phyloP scores from a whole-genome alignment of 2,888 invertebrate genomes.

The Drosophila austrosaltans region DNA sequence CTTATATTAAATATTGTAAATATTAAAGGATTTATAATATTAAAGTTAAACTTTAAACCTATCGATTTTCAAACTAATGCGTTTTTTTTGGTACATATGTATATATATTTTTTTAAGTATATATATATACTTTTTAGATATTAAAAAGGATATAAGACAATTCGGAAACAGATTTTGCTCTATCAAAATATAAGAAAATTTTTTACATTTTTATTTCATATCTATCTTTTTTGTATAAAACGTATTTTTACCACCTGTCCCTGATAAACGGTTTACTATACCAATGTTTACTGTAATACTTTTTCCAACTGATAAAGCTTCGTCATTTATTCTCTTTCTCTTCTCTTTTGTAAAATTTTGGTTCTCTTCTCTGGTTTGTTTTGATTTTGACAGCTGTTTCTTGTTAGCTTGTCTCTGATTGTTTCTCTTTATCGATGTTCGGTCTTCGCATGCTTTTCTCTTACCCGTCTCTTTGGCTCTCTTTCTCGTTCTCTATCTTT shows the following conservation, averaged over 20 bases:
- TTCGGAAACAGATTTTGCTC: too few species aligned
- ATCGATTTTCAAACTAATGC: too few species aligned
- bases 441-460: neutral
- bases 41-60: too few species aligned
- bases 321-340: neutral
- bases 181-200: too few species aligned
- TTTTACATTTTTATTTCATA: too few species aligned
- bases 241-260: neutral
- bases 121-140: too few species aligned
- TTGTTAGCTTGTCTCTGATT: slow-evolving; percentile 3
- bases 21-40: too few species aligned
- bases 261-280: too few species aligned
- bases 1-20: too few species aligned
- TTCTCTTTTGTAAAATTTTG: neutral
- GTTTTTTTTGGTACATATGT: too few species aligned
- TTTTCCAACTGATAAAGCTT: slow-evolving; percentile 38
- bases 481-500: slow-evolving; percentile 5
- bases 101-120: too few species aligned
- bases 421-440: neutral
- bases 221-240: neutral
- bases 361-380: slow-evolving; percentile 16
- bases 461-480: slow-evolving; percentile 16
- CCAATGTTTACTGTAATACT: neutral
- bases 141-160: too few species aligned
- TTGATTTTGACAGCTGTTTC: slow-evolving; percentile 24